phyloP scores from a whole-genome alignment of 1,140 invertebrate genomes.

The Triops longicaudatus region DNA sequence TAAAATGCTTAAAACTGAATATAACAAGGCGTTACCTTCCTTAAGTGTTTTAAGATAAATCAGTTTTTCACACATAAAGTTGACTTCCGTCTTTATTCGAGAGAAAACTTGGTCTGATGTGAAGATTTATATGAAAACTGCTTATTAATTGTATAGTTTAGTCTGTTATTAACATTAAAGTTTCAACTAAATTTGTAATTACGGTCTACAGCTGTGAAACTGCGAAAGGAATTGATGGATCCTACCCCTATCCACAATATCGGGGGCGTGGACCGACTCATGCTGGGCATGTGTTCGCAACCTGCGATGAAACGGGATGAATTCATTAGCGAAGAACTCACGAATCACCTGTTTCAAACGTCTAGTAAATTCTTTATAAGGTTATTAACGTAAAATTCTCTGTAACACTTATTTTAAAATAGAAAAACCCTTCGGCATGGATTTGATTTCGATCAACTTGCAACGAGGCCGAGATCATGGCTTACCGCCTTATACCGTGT shows the following conservation, averaged over 20 bases:
- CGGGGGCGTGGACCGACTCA: conserved; percentile 66
- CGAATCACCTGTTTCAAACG: conserved; percentile 79
- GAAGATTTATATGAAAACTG: no score
- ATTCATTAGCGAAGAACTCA: conserved; percentile 70
- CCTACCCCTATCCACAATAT: conserved; percentile 47
- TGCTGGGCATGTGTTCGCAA: conserved; percentile 64
- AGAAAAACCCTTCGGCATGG: conserved; percentile 41
- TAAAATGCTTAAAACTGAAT: no score
- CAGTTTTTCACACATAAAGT: no score
- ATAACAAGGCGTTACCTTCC: neutral
- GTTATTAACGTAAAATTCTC: conserved; percentile 5
- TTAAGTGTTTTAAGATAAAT: neutral
- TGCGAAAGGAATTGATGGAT: conserved; percentile 64
- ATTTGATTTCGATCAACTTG: conserved; percentile 50
- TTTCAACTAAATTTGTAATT: neutral
- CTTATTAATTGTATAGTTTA: no score
- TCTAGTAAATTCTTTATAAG: conserved; percentile 36
- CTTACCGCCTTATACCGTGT: conserved; percentile 68
- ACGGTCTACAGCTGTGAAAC: conserved; percentile 54
- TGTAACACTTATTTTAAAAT: conserved; percentile 13
- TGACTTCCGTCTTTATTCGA: no score
- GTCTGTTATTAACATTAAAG: no score
- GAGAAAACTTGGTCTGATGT: neutral
- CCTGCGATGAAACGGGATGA: conserved; percentile 69
- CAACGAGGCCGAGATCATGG: conserved; percentile 77